These are phyloP conservation scores for Otis tarda DNA, from an alignment of 2,113 vertebrate genomes.

Conservation along the genomic window DNA sequence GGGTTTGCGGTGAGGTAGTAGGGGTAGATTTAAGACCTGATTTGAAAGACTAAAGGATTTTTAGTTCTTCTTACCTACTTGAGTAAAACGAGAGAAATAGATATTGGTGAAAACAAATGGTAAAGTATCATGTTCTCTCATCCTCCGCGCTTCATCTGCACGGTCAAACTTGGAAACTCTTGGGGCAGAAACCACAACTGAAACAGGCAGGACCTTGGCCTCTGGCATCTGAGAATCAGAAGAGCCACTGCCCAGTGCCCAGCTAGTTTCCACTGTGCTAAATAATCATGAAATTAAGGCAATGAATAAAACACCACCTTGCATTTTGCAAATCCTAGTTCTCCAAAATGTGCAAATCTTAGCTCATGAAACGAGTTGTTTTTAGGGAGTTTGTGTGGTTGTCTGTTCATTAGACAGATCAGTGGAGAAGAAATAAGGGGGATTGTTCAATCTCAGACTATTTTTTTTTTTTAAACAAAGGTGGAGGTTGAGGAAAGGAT, in stretches of 20 bases:
- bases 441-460: background rate
- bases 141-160: accelerated
- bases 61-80: background rate
- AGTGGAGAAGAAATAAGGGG: background rate
- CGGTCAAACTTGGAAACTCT: background rate
- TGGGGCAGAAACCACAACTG: background rate
- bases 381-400: background rate
- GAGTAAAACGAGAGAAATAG: background rate
- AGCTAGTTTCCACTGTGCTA: background rate
- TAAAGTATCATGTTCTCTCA: accelerated
- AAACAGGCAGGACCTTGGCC: background rate
- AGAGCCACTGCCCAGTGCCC: background rate
- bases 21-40: background rate
- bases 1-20: background rate
- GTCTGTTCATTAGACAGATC: background rate
- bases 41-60: background rate
- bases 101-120: accelerated
- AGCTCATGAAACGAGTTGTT: background rate
- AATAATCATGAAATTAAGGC: background rate
- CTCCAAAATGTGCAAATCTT: background rate
- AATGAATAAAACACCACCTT: background rate
- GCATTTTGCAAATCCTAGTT: background rate
- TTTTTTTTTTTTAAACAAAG: background rate
- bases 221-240: background rate
- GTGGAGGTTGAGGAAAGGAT: background rate